Conservation (phyloP, 1,140 invertebrate species). For the Gonioctena quinquepunctata region DNA sequence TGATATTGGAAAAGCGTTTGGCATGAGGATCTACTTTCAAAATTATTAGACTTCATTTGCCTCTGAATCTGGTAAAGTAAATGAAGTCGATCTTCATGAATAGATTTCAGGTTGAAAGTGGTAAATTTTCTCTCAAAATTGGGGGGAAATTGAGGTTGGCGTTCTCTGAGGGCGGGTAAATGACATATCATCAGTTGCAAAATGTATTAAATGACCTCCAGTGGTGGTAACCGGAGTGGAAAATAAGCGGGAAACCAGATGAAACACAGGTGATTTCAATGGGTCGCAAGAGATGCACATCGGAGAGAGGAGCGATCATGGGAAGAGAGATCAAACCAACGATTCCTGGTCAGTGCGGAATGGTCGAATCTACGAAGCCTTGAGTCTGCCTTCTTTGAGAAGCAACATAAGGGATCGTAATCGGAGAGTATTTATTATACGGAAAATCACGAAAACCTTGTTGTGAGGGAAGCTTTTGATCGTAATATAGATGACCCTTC, state of each 20-base stretch:
- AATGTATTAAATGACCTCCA: too few species aligned
- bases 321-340: background rate
- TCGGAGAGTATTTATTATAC: background rate
- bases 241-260: background rate
- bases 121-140: background rate
- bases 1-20: too few species aligned
- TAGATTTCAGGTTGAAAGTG: too few species aligned
- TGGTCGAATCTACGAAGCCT: background rate
- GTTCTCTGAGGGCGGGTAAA: background rate
- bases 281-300: background rate
- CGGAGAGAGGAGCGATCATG: background rate
- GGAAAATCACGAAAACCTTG: background rate
- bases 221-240: background rate
- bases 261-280: too few species aligned
- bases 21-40: too few species aligned
- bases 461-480: background rate
- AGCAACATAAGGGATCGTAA: background rate
- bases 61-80: too few species aligned
- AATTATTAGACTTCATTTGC: too few species aligned
- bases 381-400: background rate
- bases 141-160: background rate
- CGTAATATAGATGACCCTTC: too few species aligned
- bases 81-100: too few species aligned
- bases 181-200: too few species aligned
- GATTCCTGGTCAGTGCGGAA: background rate